Conservation (phyloP, 2,888 invertebrate species). For the Eupithecia subfuscata region DNA sequence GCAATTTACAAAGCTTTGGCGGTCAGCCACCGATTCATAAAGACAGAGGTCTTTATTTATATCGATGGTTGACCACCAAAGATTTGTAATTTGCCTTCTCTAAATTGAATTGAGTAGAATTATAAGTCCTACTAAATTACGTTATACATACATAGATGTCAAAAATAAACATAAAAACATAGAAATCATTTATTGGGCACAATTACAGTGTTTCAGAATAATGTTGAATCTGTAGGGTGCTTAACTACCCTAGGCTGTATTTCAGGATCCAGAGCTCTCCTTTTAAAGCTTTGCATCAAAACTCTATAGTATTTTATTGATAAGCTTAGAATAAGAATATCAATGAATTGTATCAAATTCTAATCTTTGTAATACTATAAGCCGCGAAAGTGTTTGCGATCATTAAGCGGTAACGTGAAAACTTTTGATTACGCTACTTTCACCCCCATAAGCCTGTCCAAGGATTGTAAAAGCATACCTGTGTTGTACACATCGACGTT, state of each 20-base stretch:
- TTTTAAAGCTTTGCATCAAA: background rate
- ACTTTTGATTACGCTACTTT: slow-evolving; percentile 2
- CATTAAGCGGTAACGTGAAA: background rate
- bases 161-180: too few species aligned
- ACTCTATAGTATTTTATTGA: background rate
- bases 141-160: background rate
- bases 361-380: background rate
- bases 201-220: too few species aligned
- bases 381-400: background rate
- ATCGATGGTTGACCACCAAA: background rate
- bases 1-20: background rate
- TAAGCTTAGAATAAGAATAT: background rate
- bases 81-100: background rate
- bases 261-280: too few species aligned
- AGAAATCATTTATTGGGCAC: too few species aligned
- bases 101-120: background rate
- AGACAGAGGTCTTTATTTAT: background rate
- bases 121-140: background rate
- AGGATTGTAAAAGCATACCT: slow-evolving; percentile 66
- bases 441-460: slow-evolving; percentile 1
- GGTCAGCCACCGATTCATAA: background rate
- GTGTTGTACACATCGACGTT: slow-evolving; percentile 74
- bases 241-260: too few species aligned
- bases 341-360: background rate
- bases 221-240: too few species aligned